phyloP scores from a whole-genome alignment of 2,797 vertebrate genomes.

The Spondyliosoma cantharus region DNA sequence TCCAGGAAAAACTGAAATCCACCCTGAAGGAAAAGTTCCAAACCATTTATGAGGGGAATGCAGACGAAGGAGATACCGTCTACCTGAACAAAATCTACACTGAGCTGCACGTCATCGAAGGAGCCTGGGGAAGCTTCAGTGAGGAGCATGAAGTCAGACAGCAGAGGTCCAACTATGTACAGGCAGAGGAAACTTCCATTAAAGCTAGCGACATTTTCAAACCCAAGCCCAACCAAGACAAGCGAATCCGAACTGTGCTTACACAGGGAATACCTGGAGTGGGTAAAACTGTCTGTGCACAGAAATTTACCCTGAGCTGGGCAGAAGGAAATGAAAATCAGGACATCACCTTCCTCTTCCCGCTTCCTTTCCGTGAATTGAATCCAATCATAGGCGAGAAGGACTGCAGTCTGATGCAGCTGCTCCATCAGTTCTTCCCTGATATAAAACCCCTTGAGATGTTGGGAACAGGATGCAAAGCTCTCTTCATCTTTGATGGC shows the following conservation, averaged over 20 bases:
- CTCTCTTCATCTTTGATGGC: constrained; percentile 64
- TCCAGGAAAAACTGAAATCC: constrained; percentile 42
- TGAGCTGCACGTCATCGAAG: constrained; percentile 53
- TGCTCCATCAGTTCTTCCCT: constrained; percentile 61
- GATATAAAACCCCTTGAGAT: constrained; percentile 30
- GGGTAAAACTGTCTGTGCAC: constrained; percentile 61
- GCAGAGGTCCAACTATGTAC: constrained; percentile 7
- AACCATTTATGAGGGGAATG: constrained; percentile 57
- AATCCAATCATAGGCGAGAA: constrained; percentile 39
- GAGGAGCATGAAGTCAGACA: constrained; percentile 51
- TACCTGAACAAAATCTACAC: constrained; percentile 64
- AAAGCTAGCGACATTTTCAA: constrained; percentile 48
- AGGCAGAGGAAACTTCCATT: constrained; percentile 13
- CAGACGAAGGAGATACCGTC: constrained; percentile 44
- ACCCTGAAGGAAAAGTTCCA: constrained; percentile 46
- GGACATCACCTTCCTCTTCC: constrained; percentile 57
- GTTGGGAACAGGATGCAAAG: constrained; percentile 27
- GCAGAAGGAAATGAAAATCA: constrained; percentile 60
- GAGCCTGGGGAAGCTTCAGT: constrained; percentile 37
- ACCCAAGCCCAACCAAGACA: constrained; percentile 27
- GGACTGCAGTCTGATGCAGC: constrained; percentile 46
- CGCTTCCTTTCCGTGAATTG: constrained; percentile 59
- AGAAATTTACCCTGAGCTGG: constrained; percentile 62
- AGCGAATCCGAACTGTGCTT: constrained; percentile 51
- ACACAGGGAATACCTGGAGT: constrained; percentile 64